phyloP scores from a whole-genome alignment of 2,113 vertebrate species.

The Penelope pileata region DNA sequence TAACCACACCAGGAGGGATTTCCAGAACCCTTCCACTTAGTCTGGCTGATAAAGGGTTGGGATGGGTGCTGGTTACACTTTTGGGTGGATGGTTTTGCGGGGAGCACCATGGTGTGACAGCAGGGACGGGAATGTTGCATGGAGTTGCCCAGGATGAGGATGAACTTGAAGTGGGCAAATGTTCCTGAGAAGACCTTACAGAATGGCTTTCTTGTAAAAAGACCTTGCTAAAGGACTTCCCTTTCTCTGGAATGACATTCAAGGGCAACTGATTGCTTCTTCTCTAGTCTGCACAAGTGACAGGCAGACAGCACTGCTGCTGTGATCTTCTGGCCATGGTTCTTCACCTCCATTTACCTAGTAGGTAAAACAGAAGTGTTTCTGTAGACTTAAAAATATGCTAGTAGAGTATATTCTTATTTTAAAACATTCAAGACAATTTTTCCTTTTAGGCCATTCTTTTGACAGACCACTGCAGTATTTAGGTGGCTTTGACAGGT shows the following conservation, averaged over 20 bases:
- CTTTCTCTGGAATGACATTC: not conserved
- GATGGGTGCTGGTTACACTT: not conserved
- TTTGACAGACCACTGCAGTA: not conserved
- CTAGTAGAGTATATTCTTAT: not conserved
- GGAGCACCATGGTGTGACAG: not conserved
- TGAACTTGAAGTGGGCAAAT: not conserved
- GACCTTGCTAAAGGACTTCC: not conserved
- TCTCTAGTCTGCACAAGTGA: not conserved
- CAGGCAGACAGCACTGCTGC: not conserved
- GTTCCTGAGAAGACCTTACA: not conserved
- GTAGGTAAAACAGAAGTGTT: not conserved
- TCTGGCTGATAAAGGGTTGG: not conserved
- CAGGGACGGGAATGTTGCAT: not conserved
- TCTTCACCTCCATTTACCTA: not conserved
- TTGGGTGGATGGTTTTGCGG: not conserved
- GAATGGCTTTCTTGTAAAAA: not conserved
- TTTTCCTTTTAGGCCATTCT: not conserved
- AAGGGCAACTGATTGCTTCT: not conserved
- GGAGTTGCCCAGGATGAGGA: not conserved
- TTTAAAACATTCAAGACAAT: not conserved
- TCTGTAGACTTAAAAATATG: not conserved
- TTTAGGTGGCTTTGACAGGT: not conserved
- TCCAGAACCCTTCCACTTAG: not conserved
- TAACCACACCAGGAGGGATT: not conserved
- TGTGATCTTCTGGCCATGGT: rapidly evolving